phyloP scores from a whole-genome alignment of 2,113 vertebrate genomes.

The Anoura caudifer region DNA sequence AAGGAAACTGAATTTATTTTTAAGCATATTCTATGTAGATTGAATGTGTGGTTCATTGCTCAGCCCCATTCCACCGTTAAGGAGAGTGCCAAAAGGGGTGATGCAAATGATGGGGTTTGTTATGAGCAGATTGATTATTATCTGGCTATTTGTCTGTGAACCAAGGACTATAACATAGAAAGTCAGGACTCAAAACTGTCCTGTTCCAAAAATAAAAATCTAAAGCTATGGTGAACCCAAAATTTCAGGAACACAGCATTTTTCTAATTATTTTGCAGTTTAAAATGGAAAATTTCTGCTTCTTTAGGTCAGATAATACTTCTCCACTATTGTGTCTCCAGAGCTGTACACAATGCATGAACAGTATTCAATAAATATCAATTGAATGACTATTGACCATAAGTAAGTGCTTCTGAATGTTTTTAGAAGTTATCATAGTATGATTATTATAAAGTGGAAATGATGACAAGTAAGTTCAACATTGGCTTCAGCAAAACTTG shows the following conservation, averaged over 20 bases:
- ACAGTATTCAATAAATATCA: neutral
- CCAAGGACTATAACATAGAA: neutral
- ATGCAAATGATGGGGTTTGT: neutral
- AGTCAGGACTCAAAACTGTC: slow-evolving; percentile 11
- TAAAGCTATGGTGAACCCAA: neutral
- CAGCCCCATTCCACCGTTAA: neutral
- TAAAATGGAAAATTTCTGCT: neutral
- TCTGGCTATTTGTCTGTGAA: neutral
- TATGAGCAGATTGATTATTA: slow-evolving; percentile 12
- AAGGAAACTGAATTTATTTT: neutral
- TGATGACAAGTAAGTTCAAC: neutral
- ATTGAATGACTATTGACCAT: neutral
- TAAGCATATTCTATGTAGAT: neutral
- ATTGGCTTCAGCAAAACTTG: neutral
- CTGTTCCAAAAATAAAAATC: neutral
- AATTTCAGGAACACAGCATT: neutral
- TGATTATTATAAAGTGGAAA: neutral
- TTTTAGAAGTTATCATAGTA: neutral
- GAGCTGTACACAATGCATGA: neutral
- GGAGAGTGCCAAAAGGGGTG: neutral
- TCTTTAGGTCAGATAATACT: neutral
- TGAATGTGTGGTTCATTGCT: neutral
- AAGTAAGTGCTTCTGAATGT: neutral
- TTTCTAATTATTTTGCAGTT: neutral
- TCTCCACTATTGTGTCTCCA: neutral